Conservation (phyloP, 2,888 invertebrate species). For the Bugulina stolonifera region DNA sequence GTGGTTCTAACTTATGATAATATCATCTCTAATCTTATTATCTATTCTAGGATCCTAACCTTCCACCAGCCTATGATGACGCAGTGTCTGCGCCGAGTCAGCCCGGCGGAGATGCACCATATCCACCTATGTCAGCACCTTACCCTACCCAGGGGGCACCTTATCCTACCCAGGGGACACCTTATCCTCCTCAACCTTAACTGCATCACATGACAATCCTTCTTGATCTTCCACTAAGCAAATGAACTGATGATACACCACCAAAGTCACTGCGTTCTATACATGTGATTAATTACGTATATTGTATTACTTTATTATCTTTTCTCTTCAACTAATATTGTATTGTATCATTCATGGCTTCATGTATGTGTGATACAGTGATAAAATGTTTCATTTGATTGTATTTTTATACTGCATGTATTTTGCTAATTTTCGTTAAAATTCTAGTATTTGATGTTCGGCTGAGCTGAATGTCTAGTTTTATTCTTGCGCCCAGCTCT, state of each 20-base stretch:
- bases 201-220: background rate
- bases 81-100: background rate
- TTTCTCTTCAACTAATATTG: no score
- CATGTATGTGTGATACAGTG: no score
- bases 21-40: no score
- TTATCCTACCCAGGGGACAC: slow-evolving; percentile 6
- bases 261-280: no score
- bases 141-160: background rate
- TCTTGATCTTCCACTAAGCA: background rate
- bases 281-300: no score
- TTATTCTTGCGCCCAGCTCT: no score
- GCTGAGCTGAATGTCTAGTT: no score
- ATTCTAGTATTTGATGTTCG: no score
- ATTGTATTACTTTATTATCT: no score
- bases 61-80: slow-evolving; percentile 16
- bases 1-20: background rate
- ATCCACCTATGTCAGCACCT: background rate
- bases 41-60: slow-evolving; percentile 1
- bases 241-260: no score
- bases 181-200: background rate
- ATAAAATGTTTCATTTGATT: background rate
- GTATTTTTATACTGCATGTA: background rate
- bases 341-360: no score
- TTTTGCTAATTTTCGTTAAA: background rate
- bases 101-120: background rate